Evolutionary conservation across 2,888 invertebrate genomes (phyloP), one percentile per base, ranked within the genome.

Genomic region (Heteropelma amictum): DNA sequence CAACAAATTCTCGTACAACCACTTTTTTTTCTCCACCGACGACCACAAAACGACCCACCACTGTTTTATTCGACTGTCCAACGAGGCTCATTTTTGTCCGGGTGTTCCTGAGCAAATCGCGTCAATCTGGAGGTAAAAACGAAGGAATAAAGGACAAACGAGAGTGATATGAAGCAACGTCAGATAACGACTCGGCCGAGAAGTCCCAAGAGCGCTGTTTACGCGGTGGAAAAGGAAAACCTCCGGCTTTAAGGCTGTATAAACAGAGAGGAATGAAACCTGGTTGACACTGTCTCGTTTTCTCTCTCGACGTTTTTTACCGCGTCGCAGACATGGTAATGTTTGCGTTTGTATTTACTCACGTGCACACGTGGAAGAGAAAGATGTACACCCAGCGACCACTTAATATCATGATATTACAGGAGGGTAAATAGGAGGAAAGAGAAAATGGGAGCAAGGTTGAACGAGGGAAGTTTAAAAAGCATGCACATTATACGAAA

Each of bases 401-500:
- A 82, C 80, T 83, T 83, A 81, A 84, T 83, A 84, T 84, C 82
- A 79, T 77, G 81, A 81, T 81, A 84, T 80, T 80, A 81, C 78
- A 45, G 45, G 53, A n/a, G 75, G 70, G 77, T 65, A 81, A 81
- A 84, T 82, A 82, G 82, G 81, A 80, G 78, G 49, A 61, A 42
- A 64, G 64, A 65, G 72, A 77, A 69, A 76, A 63, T 49, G 54
- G 30, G 67, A 23, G 49, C 12, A 42, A 12, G 28, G 45, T 17
- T 54, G 60, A 60, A 58, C 61, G 77, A 71, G 77, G 56, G 71
- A 79, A 76, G 78, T 82, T 82, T 82, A 80, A 83, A 81, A 82
- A n/a, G n/a, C n/a, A n/a, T n/a, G n/a, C n/a, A n/a, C n/a, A n/a
- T n/a, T n/a, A n/a, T n/a, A n/a, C n/a, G n/a, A n/a, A n/a, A n/a